Conservation (phyloP, 2,888 invertebrate species). For the Ligdia adustata region DNA sequence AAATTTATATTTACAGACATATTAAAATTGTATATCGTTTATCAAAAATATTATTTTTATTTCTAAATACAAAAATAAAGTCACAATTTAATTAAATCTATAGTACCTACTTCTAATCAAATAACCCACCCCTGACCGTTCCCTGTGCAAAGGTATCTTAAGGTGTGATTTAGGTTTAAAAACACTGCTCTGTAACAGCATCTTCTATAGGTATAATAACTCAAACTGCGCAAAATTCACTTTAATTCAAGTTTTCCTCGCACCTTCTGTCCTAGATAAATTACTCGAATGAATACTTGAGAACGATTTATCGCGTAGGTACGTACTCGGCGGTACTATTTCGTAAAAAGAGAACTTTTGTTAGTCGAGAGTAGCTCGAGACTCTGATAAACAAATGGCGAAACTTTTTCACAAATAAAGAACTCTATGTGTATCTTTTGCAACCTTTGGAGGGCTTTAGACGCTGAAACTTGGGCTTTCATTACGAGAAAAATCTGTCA, state of each 20-base stretch:
- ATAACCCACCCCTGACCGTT: too few relatives aligned
- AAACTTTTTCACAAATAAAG: constrained; percentile 49
- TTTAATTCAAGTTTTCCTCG: constrained; percentile 1
- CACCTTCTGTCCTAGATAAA: constrained; percentile 12
- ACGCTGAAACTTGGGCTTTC: constrained; percentile 24
- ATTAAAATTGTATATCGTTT: too few relatives aligned
- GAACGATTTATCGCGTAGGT: constrained; percentile 43
- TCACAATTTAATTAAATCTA: too few relatives aligned
- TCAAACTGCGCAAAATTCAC: not conserved
- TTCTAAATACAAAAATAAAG: too few relatives aligned
- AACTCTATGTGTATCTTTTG: constrained; percentile 43
- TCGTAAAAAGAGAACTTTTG: constrained; percentile 45
- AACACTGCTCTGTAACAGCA: too few relatives aligned
- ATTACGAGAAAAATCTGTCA: constrained; percentile 20
- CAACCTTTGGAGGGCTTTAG: constrained; percentile 27
- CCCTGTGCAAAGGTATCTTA: too few relatives aligned
- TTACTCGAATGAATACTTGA: constrained; percentile 28
- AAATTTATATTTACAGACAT: too few relatives aligned
- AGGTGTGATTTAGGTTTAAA: too few relatives aligned
- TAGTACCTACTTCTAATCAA: too few relatives aligned
- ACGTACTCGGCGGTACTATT: constrained; percentile 33
- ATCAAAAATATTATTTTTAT: too few relatives aligned
- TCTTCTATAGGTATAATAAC: too few relatives aligned
- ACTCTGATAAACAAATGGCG: constrained; percentile 52
- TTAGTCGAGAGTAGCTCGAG: constrained; percentile 39